Evolutionary conservation across 2,113 vertebrate genomes (phyloP), one percentile per base, ranked within the genome.

Genomic region (Macquaria australasica): DNA sequence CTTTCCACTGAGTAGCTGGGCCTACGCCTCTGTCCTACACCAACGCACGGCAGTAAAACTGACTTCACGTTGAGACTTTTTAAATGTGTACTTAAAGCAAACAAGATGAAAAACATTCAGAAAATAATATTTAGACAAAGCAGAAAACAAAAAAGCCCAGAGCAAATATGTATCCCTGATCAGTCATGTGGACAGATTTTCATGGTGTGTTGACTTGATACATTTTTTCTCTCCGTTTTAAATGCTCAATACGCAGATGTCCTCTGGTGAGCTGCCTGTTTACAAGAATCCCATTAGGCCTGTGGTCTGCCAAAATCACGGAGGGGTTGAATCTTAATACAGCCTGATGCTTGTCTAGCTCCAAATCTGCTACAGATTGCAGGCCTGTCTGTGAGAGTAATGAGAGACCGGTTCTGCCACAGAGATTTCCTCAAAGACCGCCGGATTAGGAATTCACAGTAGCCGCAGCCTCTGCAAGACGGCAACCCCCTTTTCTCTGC

Each of bases 391-490:
- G 79, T 78, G 86, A 93, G 88, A 93, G 88, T 90, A 91, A 91
- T 91, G 92, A 91, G 93, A 91, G 77, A 62, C 76, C 8, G 1
- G 73, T 85, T 88, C 91, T 90, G 85, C 88, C 87, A 88, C 86
- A 88, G 90, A 90, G 87, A 91, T 91, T 93, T 89, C 90, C 90
- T 92, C 86, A 88, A 92, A 91, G 82, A 76, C 83, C 12, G 67
- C 80, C 14, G 87, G 90, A 95, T 95, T 95, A 93, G 81, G 91
- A 91, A 94, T 94, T 94, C 92, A 92, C 85, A 88, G 90, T 85
- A 85, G 87, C 71, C 55, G 21, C 78, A 37, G 75, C 62, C 78
- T 70, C 77, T 79, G 77, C 76, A 48, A 82, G 82, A 80, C 48
- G 21, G 66, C 87, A 77, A 77, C 79, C 77, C 73, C 70, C 85